phyloP scores from a whole-genome alignment of 2,888 invertebrate species.

The Drosophila eohydei region DNA sequence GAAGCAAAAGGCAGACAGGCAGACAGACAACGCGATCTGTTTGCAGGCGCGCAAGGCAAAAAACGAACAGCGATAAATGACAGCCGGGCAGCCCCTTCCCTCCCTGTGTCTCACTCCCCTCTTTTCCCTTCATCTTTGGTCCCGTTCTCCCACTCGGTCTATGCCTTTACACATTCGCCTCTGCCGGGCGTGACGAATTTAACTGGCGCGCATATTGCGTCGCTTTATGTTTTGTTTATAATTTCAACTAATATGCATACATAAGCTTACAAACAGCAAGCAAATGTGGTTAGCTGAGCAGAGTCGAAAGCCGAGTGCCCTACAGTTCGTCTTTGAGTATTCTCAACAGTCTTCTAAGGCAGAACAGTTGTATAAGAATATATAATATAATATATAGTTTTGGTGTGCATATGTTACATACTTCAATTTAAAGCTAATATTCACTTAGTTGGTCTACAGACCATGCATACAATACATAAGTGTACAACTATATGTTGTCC shows the following conservation, averaged over 20 bases:
- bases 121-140: neutral
- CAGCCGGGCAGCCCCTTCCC: conserved; percentile 32
- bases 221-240: conserved; percentile 77
- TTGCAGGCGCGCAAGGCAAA: conserved; percentile 36
- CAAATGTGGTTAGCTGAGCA: neutral
- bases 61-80: conserved; percentile 53
- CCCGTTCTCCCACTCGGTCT: conserved; percentile 14
- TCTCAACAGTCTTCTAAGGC: neutral
- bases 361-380: too few species aligned
- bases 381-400: neutral
- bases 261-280: conserved; percentile 34
- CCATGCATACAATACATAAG: conserved; percentile 21
- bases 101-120: neutral
- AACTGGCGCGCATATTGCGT: conserved; percentile 60
- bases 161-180: conserved; percentile 31
- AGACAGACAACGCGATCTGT: conserved; percentile 30
- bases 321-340: neutral
- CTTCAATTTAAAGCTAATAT: neutral
- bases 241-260: conserved; percentile 79
- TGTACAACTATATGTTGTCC: conserved; percentile 31
- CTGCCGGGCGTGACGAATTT: conserved; percentile 75
- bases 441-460: conserved; percentile 12
- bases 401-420: neutral
- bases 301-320: conserved; percentile 7
- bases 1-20: conserved; percentile 12